Base-by-base conservation (phyloP, 2,888 invertebrate genomes). In the Lottia scabra region DNA sequence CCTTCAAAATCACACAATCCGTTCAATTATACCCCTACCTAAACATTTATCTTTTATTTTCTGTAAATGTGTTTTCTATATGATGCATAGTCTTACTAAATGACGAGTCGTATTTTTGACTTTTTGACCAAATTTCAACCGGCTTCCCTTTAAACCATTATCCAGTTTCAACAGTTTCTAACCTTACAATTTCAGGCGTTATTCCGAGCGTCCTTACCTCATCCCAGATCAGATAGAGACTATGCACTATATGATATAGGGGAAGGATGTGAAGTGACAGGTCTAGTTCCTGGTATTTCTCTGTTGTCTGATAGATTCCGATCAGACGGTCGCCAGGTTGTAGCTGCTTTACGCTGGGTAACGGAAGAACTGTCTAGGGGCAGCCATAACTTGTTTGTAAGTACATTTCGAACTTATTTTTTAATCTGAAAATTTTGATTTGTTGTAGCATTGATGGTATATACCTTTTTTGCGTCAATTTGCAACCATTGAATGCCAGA, bases 221-320 rank as follows among this genome's bases (percentile, higher is more conserved):
- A 89, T 78, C 89, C 89, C 6, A 81, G 74, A 27, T 82, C 88
- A 69, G 89, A 89, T 79, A 71, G 86, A 64, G 88, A 89, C 77
- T 89, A 89, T 78, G 88, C 89, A 43, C 77, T 86, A 75, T 89
- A 89, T 73, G 86, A 88, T 73, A 84, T 89, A 3, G 88, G 88
- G 0, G 86, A 88, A 70, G 87, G 86, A 5, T 87, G 85, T 80
- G 88, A 87, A 78, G 87, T 89, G 26, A 85, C 85, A 23, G 80
- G 83, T 75, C 81, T 89, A 43, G 81, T 88, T 43, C 87, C 88
- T 13, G 89, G 88, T 6, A 75, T 89, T 6, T 87, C 88, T 74
- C 77, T 89, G 6, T 78, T 89, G 62, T 87, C 87, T 6, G 88
- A 89, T 70, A 83, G 83, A 73, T 89, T 87, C 78, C 85, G 89